Evolutionary conservation across 2,113 vertebrate species (phyloP), one percentile per base, ranked within the genome.

Genomic region (Centropus unirufus): DNA sequence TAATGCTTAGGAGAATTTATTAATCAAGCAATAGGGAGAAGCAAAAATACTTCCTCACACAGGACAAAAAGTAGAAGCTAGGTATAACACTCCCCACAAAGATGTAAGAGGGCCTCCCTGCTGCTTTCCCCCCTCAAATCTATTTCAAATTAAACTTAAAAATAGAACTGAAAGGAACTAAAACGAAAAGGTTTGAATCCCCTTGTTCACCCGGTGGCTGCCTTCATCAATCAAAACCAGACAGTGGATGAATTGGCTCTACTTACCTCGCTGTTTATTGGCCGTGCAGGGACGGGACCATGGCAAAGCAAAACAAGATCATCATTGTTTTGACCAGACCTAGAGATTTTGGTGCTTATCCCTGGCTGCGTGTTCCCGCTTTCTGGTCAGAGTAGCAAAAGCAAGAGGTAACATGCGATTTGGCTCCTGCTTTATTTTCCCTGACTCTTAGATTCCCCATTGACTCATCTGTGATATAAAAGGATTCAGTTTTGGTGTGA

Each of bases 141-240:
- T 86, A 81, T 90, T 93, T 83, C 64, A 96, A 95, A 89, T 84
- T 80, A 86, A 92, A 70, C 36, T 89, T 79, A 94, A 90, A 90
- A 95, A 92, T 69, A 85, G 79, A 94, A 93, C 1, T 3, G 44
- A 92, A 94, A 96, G 27, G 49, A 92, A 54, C 55, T 82, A 85
- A 94, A 91, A 55, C 57, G 34, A 63, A 90, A 95, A 86, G n/a
- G 81, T 94, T 90, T 79, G 63, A 72, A 86, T 74, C 69, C 57
- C 44, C 67, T 87, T 90, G 61, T 91, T 86, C 67, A 72, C 34
- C 90, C 1, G 0, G 30, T 93, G 95, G 94, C 92, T 90, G 40
- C 93, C 89, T 93, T 93, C 91, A 88, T 95, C 92, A 96, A 96
- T 96, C 93, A 96, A 83, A 93, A 85, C 40, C 84, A 95, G 78